phyloP scores from a whole-genome alignment of 2,888 invertebrate species.

The Drosophila recens region DNA sequence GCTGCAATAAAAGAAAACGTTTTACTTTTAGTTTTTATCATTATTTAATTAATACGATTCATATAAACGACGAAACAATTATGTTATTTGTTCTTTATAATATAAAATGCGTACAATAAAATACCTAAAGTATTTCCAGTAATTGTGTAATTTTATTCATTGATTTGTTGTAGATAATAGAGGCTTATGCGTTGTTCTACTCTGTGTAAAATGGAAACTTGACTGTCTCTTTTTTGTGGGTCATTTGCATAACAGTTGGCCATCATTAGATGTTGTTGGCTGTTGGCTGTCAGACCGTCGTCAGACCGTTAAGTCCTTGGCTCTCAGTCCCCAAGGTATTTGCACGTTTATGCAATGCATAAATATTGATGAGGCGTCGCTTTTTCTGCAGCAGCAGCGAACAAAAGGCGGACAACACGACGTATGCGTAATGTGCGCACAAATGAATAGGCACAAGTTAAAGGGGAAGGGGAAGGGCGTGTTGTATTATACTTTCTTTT shows the following conservation, averaged over 20 bases:
- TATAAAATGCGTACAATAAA: neutral
- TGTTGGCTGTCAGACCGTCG: conserved; percentile 68
- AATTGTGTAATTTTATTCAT: conserved; percentile 3
- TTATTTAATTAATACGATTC: neutral
- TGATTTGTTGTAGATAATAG: conserved; percentile 14
- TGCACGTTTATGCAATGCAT: conserved; percentile 73
- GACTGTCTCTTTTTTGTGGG: conserved; percentile 6
- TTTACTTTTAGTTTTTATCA: neutral
- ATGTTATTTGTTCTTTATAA: too few relatives aligned
- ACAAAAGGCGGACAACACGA: conserved; percentile 26
- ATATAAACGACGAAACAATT: neutral
- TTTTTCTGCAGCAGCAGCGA: conserved; percentile 18
- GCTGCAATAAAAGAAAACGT: too few relatives aligned
- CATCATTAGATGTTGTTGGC: conserved; percentile 62
- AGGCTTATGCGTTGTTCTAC: neutral
- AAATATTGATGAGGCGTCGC: conserved; percentile 75
- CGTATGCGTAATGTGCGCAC: conserved; percentile 53
- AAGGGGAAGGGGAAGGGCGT: conserved; percentile 1
- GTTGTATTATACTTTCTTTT: conserved; percentile 6
- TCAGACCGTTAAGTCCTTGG: conserved; percentile 62
- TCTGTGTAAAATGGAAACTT: conserved; percentile 10
- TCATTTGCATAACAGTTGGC: conserved; percentile 76
- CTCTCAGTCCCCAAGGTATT: conserved; percentile 69
- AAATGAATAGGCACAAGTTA: conserved; percentile 68
- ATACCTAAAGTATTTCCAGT: neutral